Percentiles rank a stretch among this genome's conserved stretches.
phyloP scores from a whole-genome alignment of 2,888 invertebrate species.

The Andrena hattorfiana region DNA sequence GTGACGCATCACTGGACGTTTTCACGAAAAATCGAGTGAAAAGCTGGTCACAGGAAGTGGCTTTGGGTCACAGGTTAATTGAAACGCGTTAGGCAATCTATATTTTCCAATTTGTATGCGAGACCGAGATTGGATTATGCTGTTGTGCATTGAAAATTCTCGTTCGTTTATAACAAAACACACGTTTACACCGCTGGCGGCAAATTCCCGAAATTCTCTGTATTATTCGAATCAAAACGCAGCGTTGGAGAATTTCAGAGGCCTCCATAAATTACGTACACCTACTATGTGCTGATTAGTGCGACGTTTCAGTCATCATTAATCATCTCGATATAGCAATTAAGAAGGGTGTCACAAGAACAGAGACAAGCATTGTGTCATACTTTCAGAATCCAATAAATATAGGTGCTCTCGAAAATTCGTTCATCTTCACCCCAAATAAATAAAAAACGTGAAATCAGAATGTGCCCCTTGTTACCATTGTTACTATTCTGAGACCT shows the following conservation, averaged over 20 bases:
- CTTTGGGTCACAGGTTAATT: slow-evolving; percentile 32
- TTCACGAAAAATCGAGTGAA: slow-evolving; percentile 10
- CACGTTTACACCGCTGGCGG: not conserved
- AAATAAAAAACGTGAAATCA: too few relatives aligned
- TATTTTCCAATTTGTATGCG: slow-evolving; percentile 28
- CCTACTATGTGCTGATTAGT: not conserved
- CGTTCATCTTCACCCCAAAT: too few relatives aligned
- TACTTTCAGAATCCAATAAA: too few relatives aligned
- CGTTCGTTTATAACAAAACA: slow-evolving; percentile 23
- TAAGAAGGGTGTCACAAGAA: not conserved
- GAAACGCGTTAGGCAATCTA: slow-evolving; percentile 26
- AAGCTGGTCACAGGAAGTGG: slow-evolving; percentile 3
- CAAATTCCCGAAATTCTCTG: slow-evolving; percentile 9
- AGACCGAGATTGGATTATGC: slow-evolving; percentile 37
- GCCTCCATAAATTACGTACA: not conserved
- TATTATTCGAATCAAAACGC: not conserved
- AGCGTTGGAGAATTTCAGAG: not conserved
- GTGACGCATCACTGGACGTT: not conserved
- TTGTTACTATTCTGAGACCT: too few relatives aligned
- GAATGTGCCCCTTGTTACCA: too few relatives aligned
- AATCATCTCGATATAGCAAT: not conserved
- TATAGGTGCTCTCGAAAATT: too few relatives aligned
- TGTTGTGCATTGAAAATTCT: slow-evolving; percentile 13
- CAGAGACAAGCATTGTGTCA: too few relatives aligned
- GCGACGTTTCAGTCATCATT: not conserved